Evolutionary conservation across 2,888 invertebrate species (phyloP), one percentile per base, ranked within the genome.

Genomic region (Napeogenes inachia): DNA sequence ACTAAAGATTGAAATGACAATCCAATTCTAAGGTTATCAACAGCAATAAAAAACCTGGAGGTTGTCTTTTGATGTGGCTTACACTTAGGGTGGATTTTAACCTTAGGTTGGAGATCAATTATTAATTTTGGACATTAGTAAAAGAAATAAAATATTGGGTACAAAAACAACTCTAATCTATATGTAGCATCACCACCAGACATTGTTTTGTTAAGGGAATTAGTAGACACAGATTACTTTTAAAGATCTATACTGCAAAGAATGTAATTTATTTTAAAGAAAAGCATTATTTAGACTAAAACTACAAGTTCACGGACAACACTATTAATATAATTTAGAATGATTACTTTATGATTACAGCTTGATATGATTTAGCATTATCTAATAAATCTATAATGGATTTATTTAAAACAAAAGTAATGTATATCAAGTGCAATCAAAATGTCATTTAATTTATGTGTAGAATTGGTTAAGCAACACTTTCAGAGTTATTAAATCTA

Each of bases 401-500:
- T 68, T 67, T 71, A 53, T 54, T 54, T 61, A 54, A 46, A 66
- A 68, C 50, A 66, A 64, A 62, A 60, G 54, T 58, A 55, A 54
- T 65, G 60, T 62, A 68, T 74, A 74, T 76, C 74, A 75, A 73
- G 73, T 77, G 70, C 56, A 76, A 50, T 53, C 8, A 38, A 35
- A 38, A 30, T 50, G 50, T 50, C 30, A 30, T 50, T 50, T 50
- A 50, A 50, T 50, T 21, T 50, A 74, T 74, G 78, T 78, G 80
- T 69, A 70, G 70, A 75, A 54, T 73, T 64, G 68, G 71, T 81
- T 78, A 78, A 79, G 79, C 82, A 79, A 79, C 77, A 21, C 76
- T 76, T 77, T 72, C 77, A 74, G 77, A 77, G 75, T 78, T 77
- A 78, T 78, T 72, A 77, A 80, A 80, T 77, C 83, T 84, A 85